These are phyloP conservation scores for Sarcophaga rosellei DNA, from an alignment of 2,888 invertebrate species.

Conservation along the genomic window DNA sequence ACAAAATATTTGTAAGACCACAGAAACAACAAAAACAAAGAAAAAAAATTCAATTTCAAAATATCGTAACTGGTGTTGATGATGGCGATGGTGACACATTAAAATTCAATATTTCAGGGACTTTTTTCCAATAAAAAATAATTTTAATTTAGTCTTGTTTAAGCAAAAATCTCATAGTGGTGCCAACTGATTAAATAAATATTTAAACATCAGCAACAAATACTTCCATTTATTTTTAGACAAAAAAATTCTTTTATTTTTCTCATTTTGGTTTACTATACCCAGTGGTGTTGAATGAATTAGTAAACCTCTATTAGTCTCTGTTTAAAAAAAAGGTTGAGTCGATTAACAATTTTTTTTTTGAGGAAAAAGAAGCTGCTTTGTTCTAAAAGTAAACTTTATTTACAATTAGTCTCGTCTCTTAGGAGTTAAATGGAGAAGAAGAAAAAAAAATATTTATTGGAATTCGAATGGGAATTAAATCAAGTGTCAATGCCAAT, in stretches of 20 bases:
- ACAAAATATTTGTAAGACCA: neutral
- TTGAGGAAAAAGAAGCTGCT: too few relatives aligned
- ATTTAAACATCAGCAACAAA: conserved; percentile 35
- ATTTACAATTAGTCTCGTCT: conserved; percentile 17
- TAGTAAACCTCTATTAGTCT: neutral
- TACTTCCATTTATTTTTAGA: conserved; percentile 18
- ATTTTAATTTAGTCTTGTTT: conserved; percentile 21
- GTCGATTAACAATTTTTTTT: too few relatives aligned
- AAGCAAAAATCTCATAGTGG: conserved; percentile 31
- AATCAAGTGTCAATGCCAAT: conserved; percentile 47
- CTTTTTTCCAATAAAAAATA: conserved; percentile 16
- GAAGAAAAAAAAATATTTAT: neutral
- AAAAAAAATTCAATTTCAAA: neutral
- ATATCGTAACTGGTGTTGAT: too few relatives aligned
- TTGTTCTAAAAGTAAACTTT: neutral
- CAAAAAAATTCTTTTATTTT: conserved; percentile 4
- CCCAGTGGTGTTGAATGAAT: neutral
- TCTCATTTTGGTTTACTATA: too few relatives aligned
- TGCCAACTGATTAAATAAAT: conserved; percentile 61
- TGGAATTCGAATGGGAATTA: neutral
- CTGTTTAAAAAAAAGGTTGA: neutral
- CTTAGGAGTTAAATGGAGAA: conserved; percentile 7
- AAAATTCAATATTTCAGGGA: conserved; percentile 47
- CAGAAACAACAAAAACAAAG: neutral
- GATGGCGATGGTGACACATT: conserved; percentile 28